Conservation (phyloP, 2,888 invertebrate genomes). For the Pherbina coryleti region DNA sequence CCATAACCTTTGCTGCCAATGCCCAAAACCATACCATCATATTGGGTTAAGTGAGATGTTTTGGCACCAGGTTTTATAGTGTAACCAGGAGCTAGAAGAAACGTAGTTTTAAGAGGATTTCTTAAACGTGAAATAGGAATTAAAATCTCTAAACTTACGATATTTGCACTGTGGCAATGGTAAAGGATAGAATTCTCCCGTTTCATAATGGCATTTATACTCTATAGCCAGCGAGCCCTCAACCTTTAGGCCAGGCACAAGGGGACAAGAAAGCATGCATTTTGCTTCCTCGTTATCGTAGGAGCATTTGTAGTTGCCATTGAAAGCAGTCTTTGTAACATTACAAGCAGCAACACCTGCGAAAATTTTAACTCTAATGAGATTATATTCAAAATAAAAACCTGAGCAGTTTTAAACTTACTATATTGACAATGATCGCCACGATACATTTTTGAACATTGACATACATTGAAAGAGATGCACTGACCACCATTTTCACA, state of each 20-base stretch:
- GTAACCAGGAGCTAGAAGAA: constrained; percentile 56
- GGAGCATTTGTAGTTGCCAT: constrained; percentile 81
- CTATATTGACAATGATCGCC: constrained; percentile 67
- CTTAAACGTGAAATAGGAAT: neutral
- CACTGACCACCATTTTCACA: constrained; percentile 89
- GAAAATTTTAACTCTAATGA: neutral
- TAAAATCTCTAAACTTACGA: constrained; percentile 68
- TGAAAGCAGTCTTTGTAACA: constrained; percentile 76
- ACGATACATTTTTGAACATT: constrained; percentile 78
- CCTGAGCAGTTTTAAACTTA: constrained; percentile 43
- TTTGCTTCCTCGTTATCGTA: constrained; percentile 74
- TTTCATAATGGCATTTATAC: constrained; percentile 78
- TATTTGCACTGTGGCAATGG: constrained; percentile 81
- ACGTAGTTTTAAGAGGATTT: no score
- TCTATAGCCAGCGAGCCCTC: constrained; percentile 73
- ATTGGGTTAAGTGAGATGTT: constrained; percentile 44
- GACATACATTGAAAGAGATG: constrained; percentile 80
- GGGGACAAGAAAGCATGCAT: constrained; percentile 79
- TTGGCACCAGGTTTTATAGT: constrained; percentile 48
- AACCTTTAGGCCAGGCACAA: constrained; percentile 72
- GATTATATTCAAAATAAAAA: neutral
- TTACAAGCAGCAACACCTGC: constrained; percentile 71
- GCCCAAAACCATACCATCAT: constrained; percentile 45
- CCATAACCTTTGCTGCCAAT: constrained; percentile 50
- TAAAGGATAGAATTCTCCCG: constrained; percentile 76